Evolutionary conservation across 1,140 invertebrate species (phyloP).

Genomic region (Drosophila sulfurigaster): DNA sequence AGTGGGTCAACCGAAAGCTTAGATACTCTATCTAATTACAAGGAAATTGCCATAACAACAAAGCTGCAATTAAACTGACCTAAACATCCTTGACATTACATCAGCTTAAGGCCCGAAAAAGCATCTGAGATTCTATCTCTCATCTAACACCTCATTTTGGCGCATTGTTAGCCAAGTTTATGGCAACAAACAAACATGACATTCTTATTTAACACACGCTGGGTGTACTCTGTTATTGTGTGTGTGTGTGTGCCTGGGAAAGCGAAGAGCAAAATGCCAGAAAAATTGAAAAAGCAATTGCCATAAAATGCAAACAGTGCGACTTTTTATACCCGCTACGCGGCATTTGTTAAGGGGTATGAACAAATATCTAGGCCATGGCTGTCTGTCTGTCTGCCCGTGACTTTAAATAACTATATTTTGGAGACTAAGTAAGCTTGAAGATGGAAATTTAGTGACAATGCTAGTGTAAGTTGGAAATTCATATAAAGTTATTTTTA

Average conservation of each 20-base stretch:
- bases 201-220: conserved; percentile 30
- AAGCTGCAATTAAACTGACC: neutral
- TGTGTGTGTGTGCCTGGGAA: conserved; percentile 14
- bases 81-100: neutral
- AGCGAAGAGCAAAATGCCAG: conserved; percentile 46
- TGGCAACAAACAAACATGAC: conserved; percentile 26
- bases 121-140: neutral
- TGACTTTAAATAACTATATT: too few relatives aligned
- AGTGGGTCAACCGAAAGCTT: neutral
- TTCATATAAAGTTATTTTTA: too few relatives aligned
- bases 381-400: too few relatives aligned
- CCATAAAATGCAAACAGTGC: conserved; percentile 52
- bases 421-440: too few relatives aligned
- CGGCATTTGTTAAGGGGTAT: too few relatives aligned
- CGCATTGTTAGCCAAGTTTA: conserved; percentile 43
- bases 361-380: too few relatives aligned
- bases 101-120: neutral
- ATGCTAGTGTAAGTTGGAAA: too few relatives aligned
- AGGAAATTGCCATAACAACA: neutral
- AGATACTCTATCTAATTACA: conserved; percentile 1
- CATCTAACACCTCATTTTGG: conserved; percentile 3
- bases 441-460: too few relatives aligned
- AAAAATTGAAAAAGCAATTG: conserved; percentile 49
- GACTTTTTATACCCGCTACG: neutral
- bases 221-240: neutral